These are phyloP conservation scores for Myopa tessellatipennis DNA, from an alignment of 2,888 invertebrate genomes.

Conservation along the genomic window DNA sequence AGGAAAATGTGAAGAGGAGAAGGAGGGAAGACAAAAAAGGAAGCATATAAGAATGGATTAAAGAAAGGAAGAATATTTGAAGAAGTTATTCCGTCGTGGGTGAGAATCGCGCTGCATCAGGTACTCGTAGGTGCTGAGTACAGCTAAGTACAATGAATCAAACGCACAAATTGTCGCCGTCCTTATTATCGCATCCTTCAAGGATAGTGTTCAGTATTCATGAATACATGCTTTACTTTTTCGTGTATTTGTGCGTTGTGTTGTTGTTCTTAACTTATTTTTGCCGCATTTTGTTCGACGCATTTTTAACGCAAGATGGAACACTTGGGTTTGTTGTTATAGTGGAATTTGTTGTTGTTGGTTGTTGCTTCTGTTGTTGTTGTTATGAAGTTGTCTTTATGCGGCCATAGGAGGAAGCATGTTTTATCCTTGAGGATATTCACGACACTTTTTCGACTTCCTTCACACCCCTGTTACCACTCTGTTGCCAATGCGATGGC, in stretches of 20 bases:
- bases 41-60: not conserved
- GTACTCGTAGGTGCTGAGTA: not conserved
- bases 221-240: conserved; percentile 3
- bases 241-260: not conserved
- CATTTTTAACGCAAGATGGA: conserved; percentile 12
- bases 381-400: conserved; percentile 28
- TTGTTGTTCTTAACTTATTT: not conserved
- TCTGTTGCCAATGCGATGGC: not conserved
- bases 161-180: conserved; percentile 44
- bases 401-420: conserved; percentile 14
- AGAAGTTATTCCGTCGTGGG: not conserved
- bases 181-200: conserved; percentile 48
- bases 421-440: conserved; percentile 30
- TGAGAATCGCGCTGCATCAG: not conserved
- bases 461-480: not conserved
- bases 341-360: not conserved
- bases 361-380: not conserved
- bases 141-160: conserved; percentile 5
- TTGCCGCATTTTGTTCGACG: conserved; percentile 23
- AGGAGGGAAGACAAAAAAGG: not conserved
- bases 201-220: conserved; percentile 33
- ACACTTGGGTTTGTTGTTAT: conserved; percentile 6
- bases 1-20: not conserved
- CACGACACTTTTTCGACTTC: not conserved
- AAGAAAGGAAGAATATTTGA: not conserved